Base-by-base conservation (phyloP, 2,113 vertebrate genomes). In the Myanophis thanlyinensis region DNA sequence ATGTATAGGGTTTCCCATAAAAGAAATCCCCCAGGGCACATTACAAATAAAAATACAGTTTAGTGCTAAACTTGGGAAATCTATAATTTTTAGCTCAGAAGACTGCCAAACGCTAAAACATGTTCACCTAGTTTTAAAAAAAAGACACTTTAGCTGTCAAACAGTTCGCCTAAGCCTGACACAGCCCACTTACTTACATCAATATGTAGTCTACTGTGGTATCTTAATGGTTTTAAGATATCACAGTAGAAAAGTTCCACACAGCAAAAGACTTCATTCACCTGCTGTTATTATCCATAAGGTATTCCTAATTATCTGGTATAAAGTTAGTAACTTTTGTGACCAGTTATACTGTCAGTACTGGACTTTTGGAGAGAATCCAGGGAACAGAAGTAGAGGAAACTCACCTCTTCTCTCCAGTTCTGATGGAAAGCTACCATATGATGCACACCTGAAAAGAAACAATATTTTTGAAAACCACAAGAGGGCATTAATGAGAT, bases 401-500 rank as follows among this genome's bases (percentile, higher is more conserved):
- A 80, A 80, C 73, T 40, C 35, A 80, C 35, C 35, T 80, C 62
- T 35, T 13, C 30, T 67, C 18, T 40, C 35, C 35, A 40, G 35
- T 80, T 44, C 67, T 80, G 73, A 80, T 18, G 40, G 73, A 80
- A 35, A 20, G 6, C 13, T 73, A 15, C 15, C 67, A 73, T 18
- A 15, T 40, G n/a, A 73, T 73, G 5, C n/a, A 40, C 73, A 44
- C 15, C 73, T 80, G 73, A 80, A 80, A 80, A 40, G 35, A 80
- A 80, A 80, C 7, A 40, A 1, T 22, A n/a, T 22, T 80, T 80
- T 44, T 35, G 15, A 87, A 30, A 89, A 95, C 97, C 97, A 97
- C 95, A 89, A 98, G 98, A 97, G 98, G 97, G 97, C 97, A 97
- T 96, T 0, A 94, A 95, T 97, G 97, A 97, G 95, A 95, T n/a